Percentiles rank a stretch among this genome's conserved stretches.
phyloP scores from a whole-genome alignment of 2,113 vertebrate species.

The Arizona elegans region DNA sequence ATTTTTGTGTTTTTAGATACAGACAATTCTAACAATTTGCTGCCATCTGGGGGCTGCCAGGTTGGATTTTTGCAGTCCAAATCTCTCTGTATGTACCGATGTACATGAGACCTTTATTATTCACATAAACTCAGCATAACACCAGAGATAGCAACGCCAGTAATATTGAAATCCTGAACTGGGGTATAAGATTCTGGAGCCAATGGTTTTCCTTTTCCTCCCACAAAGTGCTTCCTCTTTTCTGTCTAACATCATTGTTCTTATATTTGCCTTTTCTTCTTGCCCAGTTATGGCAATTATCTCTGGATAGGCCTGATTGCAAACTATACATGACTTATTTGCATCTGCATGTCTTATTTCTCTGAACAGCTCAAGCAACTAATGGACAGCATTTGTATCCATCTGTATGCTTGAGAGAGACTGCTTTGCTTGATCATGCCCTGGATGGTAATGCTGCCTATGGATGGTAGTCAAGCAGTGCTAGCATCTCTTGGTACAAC shows the following conservation, averaged over 20 bases:
- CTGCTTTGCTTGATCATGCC: neutral
- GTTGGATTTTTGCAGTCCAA: neutral
- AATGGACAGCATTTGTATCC: neutral
- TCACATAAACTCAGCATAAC: neutral
- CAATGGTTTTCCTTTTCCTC: neutral
- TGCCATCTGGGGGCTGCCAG: neutral
- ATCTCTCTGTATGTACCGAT: neutral
- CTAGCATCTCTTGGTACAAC: neutral
- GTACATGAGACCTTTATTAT: neutral
- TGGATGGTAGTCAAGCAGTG: neutral
- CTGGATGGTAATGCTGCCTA: neutral
- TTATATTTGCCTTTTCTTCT: neutral
- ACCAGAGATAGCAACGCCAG: neutral
- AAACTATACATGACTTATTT: neutral
- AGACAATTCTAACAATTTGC: neutral
- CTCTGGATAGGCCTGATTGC: neutral
- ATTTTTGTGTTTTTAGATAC: neutral
- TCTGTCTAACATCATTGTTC: neutral
- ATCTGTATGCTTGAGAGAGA: neutral
- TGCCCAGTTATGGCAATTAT: neutral
- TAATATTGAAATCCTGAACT: neutral
- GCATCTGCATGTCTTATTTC: neutral
- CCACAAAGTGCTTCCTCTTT: neutral
- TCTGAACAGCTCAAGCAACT: neutral
- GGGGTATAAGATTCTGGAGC: neutral